phyloP scores from a whole-genome alignment of 2,888 invertebrate species.

The Caenorhabditis japonica region DNA sequence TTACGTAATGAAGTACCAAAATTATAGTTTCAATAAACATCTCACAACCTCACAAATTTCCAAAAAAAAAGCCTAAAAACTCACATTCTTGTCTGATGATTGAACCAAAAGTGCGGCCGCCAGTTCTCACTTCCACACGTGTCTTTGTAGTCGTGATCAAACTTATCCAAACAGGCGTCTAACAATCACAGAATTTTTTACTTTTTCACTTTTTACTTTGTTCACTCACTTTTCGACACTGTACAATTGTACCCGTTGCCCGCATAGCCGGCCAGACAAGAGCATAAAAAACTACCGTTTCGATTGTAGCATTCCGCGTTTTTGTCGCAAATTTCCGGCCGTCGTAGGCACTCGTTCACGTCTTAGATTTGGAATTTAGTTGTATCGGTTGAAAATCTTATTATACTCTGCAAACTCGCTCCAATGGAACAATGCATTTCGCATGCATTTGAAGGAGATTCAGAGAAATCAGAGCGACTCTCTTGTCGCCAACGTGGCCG shows the following conservation, averaged over 20 bases:
- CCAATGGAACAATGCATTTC: too few species aligned
- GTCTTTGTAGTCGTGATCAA: constrained; percentile 68
- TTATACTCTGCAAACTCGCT: too few species aligned
- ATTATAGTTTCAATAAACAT: too few species aligned
- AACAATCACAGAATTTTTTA: too few species aligned
- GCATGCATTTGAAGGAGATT: too few species aligned
- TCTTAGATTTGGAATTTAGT: constrained; percentile 48
- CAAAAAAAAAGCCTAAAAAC: background rate
- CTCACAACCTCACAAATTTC: too few species aligned
- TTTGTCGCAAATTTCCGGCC: constrained; percentile 67
- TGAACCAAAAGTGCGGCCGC: constrained; percentile 70
- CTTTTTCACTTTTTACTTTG: too few species aligned
- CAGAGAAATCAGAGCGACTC: too few species aligned
- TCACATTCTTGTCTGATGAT: constrained; percentile 67
- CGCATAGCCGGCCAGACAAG: constrained; percentile 70
- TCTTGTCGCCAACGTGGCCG: too few species aligned
- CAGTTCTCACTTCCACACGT: constrained; percentile 70
- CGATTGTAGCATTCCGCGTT: constrained; percentile 74
- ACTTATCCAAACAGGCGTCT: constrained; percentile 74
- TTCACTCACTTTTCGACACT: constrained; percentile 59
- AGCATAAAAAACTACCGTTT: constrained; percentile 69
- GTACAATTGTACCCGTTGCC: constrained; percentile 75
- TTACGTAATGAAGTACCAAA: too few species aligned
- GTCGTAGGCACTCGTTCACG: constrained; percentile 71
- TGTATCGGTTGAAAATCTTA: background rate